A percentile compares a stretch with the other conserved stretches of the same genome.
These are phyloP conservation scores for Zaprionus nigranus DNA, from an alignment of 1,140 invertebrate genomes.

Conservation along the genomic window DNA sequence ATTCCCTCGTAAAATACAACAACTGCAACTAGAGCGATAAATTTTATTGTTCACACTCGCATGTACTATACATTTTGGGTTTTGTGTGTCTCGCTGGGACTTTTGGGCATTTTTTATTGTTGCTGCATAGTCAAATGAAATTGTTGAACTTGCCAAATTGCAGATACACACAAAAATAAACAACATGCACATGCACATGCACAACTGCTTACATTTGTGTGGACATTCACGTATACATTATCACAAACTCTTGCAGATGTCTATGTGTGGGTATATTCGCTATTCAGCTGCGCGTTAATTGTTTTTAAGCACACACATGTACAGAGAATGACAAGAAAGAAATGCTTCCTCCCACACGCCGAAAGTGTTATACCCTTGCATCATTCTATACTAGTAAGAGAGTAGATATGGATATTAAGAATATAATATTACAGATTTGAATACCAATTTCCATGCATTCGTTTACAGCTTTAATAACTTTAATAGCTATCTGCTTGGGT, in stretches of 20 bases:
- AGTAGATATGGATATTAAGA: no score
- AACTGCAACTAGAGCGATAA: slow-evolving; percentile 75
- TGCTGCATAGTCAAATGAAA: slow-evolving; percentile 60
- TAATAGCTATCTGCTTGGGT: no score
- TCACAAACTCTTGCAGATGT: neutral
- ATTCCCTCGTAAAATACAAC: slow-evolving; percentile 51
- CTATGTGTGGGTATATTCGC: slow-evolving; percentile 16
- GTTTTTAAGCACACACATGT: slow-evolving; percentile 59
- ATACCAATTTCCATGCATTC: no score
- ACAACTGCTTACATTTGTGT: neutral
- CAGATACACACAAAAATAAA: slow-evolving; percentile 22
- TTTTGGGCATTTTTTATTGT: slow-evolving; percentile 50
- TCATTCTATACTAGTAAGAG: no score
- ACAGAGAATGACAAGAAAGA: no score
- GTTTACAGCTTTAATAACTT: no score
- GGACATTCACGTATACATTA: slow-evolving; percentile 11
- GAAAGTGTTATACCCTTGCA: no score
- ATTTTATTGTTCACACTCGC: slow-evolving; percentile 71
- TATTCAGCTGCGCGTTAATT: slow-evolving; percentile 74
- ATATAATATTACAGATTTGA: no score
- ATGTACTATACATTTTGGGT: slow-evolving; percentile 16
- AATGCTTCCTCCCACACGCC: no score
- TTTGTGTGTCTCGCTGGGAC: slow-evolving; percentile 43
- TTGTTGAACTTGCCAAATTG: slow-evolving; percentile 57
- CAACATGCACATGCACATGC: slow-evolving; percentile 4